Evolutionary conservation across 35 echinoderm and acorn worm genomes (phyloP), one percentile per base, ranked within the genome.

Genomic region (Anneissia japonica): DNA sequence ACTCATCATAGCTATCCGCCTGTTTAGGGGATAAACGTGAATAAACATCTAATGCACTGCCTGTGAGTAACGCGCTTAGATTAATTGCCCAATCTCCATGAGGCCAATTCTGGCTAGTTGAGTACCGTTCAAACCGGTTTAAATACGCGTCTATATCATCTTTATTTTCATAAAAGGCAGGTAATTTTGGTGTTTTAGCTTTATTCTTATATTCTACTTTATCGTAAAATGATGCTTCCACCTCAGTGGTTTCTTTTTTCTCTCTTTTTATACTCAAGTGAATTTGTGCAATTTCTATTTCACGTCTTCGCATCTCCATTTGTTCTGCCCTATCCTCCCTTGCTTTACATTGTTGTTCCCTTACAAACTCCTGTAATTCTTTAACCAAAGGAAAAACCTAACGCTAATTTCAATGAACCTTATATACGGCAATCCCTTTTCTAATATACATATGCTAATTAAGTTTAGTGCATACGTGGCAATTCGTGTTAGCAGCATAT

Each of bases 91-190:
- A 89, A 23, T 84, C 80, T 21, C 5, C 32, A 0, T 51, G 34
- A 29, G 43, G 31, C 87, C 87, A 89, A 0, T 79, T 81, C 55
- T 83, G 79, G 4, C n/a, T 0, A 28, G 16, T 76, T 4, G 80
- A 35, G 51, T 83, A 89, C 30, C 79, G 1, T 46, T 89, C 80
- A 76, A 89, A 89, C 4, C 81, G 29, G 23, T 83, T 46, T 39
- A 89, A 32, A 30, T 89, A 89, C 16, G 87, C 87, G 35, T 89
- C 87, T 0, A 89, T 64, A 30, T 89, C 72, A n/a, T 89, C 73
- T 79, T 86, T 77, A 2, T 32, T 32, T 28, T 86, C 73, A 86
- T 36, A 7, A 41, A 86, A 86, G 32, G 74, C 21, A 30, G 56
- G 84, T 79, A 81, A 78, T 32, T 86, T 86, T 23, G 84, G 84